Percentiles rank a stretch among this genome's conserved stretches.
Conservation (phyloP, 30 jellyfish, hydroid and myxozoan species). For the Phacellophora camtschatica region DNA sequence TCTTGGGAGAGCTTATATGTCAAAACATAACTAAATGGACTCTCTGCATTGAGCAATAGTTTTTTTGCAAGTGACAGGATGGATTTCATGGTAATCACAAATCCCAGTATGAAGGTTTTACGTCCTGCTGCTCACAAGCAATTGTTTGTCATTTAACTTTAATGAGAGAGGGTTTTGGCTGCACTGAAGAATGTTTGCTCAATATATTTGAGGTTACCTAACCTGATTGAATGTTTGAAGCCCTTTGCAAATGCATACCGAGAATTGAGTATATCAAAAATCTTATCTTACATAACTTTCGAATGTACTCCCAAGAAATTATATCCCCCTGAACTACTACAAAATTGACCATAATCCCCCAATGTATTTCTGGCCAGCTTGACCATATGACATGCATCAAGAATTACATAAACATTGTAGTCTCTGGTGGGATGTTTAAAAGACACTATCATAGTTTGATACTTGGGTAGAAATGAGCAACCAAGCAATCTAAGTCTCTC, state of each 20-base stretch:
- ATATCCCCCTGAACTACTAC: neutral
- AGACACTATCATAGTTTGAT: too few relatives aligned
- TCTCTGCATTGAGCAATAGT: neutral
- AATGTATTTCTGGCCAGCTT: conserved; percentile 56
- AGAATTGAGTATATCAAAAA: conserved; percentile 21
- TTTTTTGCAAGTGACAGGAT: neutral
- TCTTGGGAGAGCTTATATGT: conserved; percentile 57
- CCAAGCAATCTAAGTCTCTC: too few relatives aligned
- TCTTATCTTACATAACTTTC: neutral
- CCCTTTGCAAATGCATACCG: conserved; percentile 7
- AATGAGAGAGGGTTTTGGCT: neutral
- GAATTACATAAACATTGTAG: neutral
- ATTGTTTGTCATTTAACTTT: neutral
- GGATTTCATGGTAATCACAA: neutral
- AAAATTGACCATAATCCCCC: conserved; percentile 38
- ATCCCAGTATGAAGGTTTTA: conserved; percentile 5
- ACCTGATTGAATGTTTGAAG: neutral
- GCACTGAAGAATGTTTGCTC: neutral
- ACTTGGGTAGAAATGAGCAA: too few relatives aligned
- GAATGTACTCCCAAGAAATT: conserved; percentile 30
- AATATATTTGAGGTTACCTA: neutral
- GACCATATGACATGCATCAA: conserved; percentile 52
- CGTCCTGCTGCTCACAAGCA: neutral
- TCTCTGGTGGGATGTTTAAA: too few relatives aligned
- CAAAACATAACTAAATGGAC: conserved; percentile 45